Evolutionary conservation across 2,888 invertebrate species (phyloP).

Genomic region (Xanthorhoe spadicearia): DNA sequence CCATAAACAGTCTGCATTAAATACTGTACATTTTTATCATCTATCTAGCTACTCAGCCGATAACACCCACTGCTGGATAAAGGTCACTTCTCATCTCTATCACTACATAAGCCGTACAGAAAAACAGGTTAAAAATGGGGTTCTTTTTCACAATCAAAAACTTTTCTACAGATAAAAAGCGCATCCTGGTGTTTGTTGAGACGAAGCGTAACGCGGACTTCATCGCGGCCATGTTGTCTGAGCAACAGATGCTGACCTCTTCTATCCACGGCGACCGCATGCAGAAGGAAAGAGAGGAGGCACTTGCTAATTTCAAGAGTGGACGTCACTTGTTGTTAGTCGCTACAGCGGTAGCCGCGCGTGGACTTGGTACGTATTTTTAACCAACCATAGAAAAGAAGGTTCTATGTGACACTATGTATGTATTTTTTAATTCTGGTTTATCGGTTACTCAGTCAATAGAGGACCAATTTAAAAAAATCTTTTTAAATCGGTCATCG

Average conservation of each 20-base stretch:
- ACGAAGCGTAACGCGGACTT: conserved; percentile 96
- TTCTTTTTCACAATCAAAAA: not conserved
- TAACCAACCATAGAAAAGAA: too few species aligned
- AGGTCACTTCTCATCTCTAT: too few species aligned
- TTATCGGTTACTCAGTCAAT: too few species aligned
- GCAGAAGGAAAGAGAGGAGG: conserved; percentile 98
- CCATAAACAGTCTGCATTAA: too few species aligned
- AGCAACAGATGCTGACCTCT: conserved; percentile 93
- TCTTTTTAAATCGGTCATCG: too few species aligned
- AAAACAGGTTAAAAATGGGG: not conserved
- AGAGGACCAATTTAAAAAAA: too few species aligned
- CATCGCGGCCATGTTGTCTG: conserved; percentile 92
- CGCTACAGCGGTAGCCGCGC: conserved; percentile 97
- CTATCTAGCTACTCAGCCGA: too few species aligned
- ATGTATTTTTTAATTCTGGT: too few species aligned
- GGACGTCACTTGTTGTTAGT: conserved; percentile 93
- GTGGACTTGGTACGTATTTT: conserved; percentile 89
- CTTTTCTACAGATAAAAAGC: conserved; percentile 63
- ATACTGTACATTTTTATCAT: too few species aligned
- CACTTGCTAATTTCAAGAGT: conserved; percentile 93
- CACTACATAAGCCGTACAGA: too few species aligned
- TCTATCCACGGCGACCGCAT: conserved; percentile 99
- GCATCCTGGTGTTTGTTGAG: conserved; percentile 95
- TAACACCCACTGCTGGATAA: too few species aligned
- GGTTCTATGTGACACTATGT: too few species aligned